These are phyloP conservation scores for Tipula unca DNA, from an alignment of 2,888 invertebrate genomes.

Conservation along the genomic window DNA sequence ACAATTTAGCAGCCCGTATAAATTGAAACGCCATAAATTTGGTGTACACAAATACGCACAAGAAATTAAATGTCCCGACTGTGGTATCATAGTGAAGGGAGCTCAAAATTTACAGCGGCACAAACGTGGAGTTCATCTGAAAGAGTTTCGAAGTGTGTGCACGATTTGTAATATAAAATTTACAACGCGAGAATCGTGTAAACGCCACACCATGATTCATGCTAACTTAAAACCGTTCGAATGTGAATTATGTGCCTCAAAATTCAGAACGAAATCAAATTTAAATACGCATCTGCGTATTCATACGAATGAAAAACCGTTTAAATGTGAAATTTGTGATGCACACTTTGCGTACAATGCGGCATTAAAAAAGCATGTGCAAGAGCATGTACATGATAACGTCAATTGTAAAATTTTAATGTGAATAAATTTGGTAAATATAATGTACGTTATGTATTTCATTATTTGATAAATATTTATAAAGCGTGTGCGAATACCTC, in stretches of 20 bases:
- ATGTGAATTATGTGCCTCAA: neutral
- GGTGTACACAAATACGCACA: neutral
- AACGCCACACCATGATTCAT: conserved; percentile 14
- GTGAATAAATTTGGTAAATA: neutral
- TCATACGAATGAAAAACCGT: neutral
- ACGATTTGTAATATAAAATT: neutral
- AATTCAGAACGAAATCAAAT: conserved; percentile 2
- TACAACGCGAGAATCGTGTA: neutral
- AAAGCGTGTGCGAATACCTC: no score
- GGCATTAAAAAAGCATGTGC: neutral
- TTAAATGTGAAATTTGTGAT: conserved; percentile 16
- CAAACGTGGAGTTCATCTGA: neutral
- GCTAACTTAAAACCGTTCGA: neutral
- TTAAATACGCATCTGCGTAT: neutral
- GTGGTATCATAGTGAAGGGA: neutral
- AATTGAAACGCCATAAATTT: neutral
- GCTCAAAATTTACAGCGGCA: neutral
- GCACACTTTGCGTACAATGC: neutral
- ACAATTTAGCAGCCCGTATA: neutral
- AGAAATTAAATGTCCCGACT: neutral
- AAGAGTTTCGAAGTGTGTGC: neutral
- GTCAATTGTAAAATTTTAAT: neutral
- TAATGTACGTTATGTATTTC: neutral
- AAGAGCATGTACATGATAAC: neutral
- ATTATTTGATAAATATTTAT: no score